Evolutionary conservation across 2,113 vertebrate species (phyloP), one percentile per base, ranked within the genome.

Genomic region (Clarias magur): DNA sequence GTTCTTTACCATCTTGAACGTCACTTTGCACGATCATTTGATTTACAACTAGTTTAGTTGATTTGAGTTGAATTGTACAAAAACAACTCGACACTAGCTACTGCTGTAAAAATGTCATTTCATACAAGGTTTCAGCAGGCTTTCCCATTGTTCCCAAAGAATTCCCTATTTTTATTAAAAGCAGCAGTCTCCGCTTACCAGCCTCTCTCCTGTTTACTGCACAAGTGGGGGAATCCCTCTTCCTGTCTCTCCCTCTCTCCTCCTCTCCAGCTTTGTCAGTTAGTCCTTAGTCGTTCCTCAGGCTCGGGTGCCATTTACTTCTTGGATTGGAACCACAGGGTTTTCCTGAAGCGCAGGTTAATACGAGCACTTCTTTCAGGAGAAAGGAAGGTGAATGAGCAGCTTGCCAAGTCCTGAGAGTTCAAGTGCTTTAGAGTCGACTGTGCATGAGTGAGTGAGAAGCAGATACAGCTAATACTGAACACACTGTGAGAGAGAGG

Each of bases 181-280:
- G 76, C 53, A 70, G 54, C 16, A 78, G 68, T 68, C 48, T 53
- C 21, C 53, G 73, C 89, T 90, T 86, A 90, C 89, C 89, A 75
- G 85, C 27, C 83, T 86, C 62, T 84, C 80, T 53, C 62, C 38
- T 79, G 85, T 83, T 62, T 85, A 82, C 83, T 86, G 87, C 87
- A 81, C 15, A 70, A 25, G 11, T 27, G 25, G 68, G 84, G 89
- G 87, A 88, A 90, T 85, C 86, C 89, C 89, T 88, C 73, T 85
- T 88, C 80, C 67, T 63, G 42, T 42, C 79, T 67, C 60, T 85
- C 72, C 63, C 34, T 78, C 53, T 85, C 30, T 88, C 9, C 82
- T 48, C 65, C 85, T 81, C 79, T 86, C 2, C 1, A 27, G 65
- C 73, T 81, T 34, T 70, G 75, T 90, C 85, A 90, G 76, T 88